Conservation (phyloP, 2,888 invertebrate genomes). For the Liodrosophila aerea region DNA sequence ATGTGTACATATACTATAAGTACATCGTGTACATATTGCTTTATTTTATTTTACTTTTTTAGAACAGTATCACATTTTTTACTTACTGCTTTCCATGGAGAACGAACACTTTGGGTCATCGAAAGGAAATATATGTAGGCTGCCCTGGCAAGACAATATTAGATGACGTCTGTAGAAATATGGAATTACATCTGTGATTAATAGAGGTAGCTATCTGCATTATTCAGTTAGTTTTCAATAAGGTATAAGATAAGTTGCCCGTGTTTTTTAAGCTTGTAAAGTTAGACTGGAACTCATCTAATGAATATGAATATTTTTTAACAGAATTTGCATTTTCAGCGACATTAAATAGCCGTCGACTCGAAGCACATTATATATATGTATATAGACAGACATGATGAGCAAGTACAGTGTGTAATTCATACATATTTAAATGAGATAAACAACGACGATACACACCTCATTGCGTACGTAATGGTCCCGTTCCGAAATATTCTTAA, state of each 20-base stretch:
- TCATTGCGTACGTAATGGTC: conserved; percentile 96
- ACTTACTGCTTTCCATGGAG: conserved; percentile 98
- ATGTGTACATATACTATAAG: too few species aligned
- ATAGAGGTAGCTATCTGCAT: too few species aligned
- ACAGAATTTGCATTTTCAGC: conserved; percentile 57
- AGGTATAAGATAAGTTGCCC: too few species aligned
- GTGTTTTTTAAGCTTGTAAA: too few species aligned
- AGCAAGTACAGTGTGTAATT: conserved; percentile 31
- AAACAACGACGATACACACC: conserved; percentile 85
- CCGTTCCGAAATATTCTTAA: conserved; percentile 95
- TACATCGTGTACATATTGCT: too few species aligned
- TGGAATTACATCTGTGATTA: background rate
- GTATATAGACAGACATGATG: too few species aligned
- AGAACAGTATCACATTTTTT: conserved; percentile 41
- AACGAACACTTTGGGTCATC: conserved; percentile 97
- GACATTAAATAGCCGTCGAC: conserved; percentile 28
- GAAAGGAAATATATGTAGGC: conserved; percentile 96
- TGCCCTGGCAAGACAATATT: conserved; percentile 95
- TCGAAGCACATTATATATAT: too few species aligned
- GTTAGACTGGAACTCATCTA: conserved; percentile 48
- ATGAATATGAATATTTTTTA: conserved; percentile 63
- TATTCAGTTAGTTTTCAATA: too few species aligned
- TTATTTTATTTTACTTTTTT: too few species aligned
- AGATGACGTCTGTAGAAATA: conserved; percentile 88
- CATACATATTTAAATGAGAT: conserved; percentile 57